These are phyloP conservation scores for Meganola albula DNA, from an alignment of 2,888 invertebrate genomes.

Conservation along the genomic window DNA sequence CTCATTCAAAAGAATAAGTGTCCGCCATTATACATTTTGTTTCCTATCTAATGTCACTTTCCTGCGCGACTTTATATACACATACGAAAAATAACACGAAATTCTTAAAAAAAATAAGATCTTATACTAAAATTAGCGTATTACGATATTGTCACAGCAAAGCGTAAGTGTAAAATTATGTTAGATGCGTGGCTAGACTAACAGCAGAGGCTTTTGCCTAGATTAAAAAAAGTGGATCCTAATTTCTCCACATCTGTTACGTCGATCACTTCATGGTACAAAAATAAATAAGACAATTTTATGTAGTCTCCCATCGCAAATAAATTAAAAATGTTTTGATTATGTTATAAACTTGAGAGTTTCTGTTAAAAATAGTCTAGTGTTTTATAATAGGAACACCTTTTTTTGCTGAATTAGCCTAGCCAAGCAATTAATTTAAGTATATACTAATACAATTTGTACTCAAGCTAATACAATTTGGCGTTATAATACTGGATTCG, in stretches of 20 bases:
- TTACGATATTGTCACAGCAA: constrained; percentile 60
- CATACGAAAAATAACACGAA: constrained; percentile 10
- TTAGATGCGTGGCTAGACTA: constrained; percentile 4
- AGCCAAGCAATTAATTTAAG: too few species aligned
- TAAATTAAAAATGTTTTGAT: too few species aligned
- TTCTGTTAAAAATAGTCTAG: too few species aligned
- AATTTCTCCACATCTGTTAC: too few species aligned
- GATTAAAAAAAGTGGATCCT: too few species aligned
- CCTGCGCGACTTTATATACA: constrained; percentile 16
- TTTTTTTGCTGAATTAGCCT: constrained; percentile 9
- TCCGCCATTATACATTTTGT: background rate
- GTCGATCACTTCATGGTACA: too few species aligned
- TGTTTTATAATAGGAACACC: background rate
- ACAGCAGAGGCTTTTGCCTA: too few species aligned
- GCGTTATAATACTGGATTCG: constrained; percentile 44
- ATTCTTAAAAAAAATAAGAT: constrained; percentile 10
- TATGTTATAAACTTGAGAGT: too few species aligned
- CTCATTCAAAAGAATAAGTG: constrained; percentile 14
- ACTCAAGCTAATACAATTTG: constrained; percentile 37
- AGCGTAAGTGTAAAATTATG: constrained; percentile 40
- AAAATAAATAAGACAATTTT: too few species aligned
- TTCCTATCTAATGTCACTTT: constrained; percentile 3
- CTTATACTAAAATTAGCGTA: constrained; percentile 35
- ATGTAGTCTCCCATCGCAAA: too few species aligned
- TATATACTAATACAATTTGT: constrained; percentile 18